These are phyloP conservation scores for Dryoscopus gambensis DNA, from an alignment of 2,113 vertebrate species.

Conservation along the genomic window DNA sequence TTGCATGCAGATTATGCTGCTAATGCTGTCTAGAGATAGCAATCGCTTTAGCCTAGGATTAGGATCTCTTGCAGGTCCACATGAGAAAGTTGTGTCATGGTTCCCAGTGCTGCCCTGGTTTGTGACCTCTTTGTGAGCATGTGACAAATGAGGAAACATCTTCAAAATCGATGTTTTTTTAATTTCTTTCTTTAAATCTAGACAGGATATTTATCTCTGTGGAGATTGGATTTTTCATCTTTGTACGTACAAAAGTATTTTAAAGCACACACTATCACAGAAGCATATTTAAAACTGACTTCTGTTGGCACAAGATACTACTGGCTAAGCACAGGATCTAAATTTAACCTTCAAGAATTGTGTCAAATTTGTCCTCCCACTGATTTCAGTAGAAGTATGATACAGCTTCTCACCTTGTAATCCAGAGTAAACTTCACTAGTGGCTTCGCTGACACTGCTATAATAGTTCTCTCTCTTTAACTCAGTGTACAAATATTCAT, in stretches of 20 bases:
- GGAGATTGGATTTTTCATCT: neutral
- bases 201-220: neutral
- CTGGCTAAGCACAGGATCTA: neutral
- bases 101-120: neutral
- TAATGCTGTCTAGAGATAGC: constrained; percentile 17
- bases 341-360: neutral
- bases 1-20: neutral
- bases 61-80: constrained; percentile 7
- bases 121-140: neutral
- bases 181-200: neutral
- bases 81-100: neutral
- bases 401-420: neutral
- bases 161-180: neutral
- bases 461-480: neutral
- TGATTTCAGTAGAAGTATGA: neutral
- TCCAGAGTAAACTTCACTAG: neutral
- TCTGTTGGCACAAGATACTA: neutral
- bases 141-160: neutral
- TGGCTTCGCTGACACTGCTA: neutral
- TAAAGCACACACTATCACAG: neutral
- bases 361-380: neutral
- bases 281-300: neutral
- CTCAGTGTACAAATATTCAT: neutral
- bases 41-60: neutral
- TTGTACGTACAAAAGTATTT: neutral